phyloP scores from a whole-genome alignment of 1,140 invertebrate genomes.

The Araneus ventricosus region DNA sequence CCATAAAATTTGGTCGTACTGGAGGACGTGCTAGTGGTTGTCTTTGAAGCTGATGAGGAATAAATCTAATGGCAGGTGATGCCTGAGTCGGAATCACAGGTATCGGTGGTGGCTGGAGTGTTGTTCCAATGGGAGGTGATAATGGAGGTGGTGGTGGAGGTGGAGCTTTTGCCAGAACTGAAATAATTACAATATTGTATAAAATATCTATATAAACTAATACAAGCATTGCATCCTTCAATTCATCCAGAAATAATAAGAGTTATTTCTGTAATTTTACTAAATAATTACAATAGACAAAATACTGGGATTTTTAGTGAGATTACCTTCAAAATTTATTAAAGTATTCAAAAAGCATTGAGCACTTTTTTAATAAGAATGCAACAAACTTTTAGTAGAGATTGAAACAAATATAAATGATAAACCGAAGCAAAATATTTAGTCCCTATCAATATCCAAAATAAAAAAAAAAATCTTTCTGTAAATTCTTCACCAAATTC shows the following conservation, averaged over 20 bases:
- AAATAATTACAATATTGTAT: background rate
- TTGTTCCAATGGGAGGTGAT: background rate
- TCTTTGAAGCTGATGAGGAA: constrained; percentile 77
- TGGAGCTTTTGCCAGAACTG: constrained; percentile 54
- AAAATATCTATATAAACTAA: background rate
- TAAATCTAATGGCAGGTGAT: constrained; percentile 65
- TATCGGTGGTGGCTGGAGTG: constrained; percentile 16
- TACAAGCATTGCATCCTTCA: background rate
- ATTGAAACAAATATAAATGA: too few species aligned
- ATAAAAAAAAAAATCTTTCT: too few species aligned
- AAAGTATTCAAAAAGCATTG: too few species aligned
- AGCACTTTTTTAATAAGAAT: too few species aligned
- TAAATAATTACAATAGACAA: too few species aligned
- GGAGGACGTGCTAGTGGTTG: constrained; percentile 65
- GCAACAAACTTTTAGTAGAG: too few species aligned
- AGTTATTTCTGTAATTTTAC: background rate
- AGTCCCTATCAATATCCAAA: too few species aligned
- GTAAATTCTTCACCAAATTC: too few species aligned
- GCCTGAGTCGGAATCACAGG: background rate
- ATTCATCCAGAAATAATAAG: background rate
- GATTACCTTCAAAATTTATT: too few species aligned
- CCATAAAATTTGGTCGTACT: constrained; percentile 35
- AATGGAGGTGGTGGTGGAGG: constrained; percentile 67
- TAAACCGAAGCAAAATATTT: too few species aligned
- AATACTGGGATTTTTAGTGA: too few species aligned